phyloP scores from a whole-genome alignment of 2,113 vertebrate species.

The Notiomystis cincta region DNA sequence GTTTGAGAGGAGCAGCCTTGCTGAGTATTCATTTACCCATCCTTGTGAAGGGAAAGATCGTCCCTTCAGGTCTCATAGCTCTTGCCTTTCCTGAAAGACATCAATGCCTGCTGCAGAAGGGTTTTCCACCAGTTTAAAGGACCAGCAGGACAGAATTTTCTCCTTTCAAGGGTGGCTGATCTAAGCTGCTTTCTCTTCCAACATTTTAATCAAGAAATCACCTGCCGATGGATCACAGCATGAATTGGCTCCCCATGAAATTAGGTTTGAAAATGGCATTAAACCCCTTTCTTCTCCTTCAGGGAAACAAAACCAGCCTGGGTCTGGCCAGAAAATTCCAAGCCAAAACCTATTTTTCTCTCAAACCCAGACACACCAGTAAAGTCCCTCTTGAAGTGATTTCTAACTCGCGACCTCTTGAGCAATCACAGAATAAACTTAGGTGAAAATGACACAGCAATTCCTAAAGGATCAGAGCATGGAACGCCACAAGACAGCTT shows the following conservation, averaged over 20 bases:
- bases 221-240: neutral
- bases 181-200: constrained; percentile 19
- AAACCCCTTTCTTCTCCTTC: neutral
- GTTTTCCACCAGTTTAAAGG: neutral
- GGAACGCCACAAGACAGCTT: neutral
- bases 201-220: constrained; percentile 46
- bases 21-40: neutral
- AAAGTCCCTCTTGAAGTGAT: neutral
- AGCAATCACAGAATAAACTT: constrained; percentile 31
- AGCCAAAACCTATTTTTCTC: neutral
- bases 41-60: neutral
- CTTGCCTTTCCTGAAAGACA: neutral
- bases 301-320: neutral
- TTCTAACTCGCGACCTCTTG: neutral
- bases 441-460: constrained; percentile 46
- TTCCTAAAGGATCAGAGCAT: constrained; percentile 46
- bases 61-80: neutral
- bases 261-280: constrained; percentile 11
- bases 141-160: neutral
- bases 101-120: neutral
- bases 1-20: neutral
- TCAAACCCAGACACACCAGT: neutral
- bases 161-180: constrained; percentile 11
- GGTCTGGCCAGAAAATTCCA: neutral
- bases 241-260: constrained; percentile 30